Percentiles rank a stretch among this genome's conserved stretches.
Evolutionary conservation across 2,797 vertebrate genomes (phyloP).

Genomic region (Lagocephalus sceleratus): DNA sequence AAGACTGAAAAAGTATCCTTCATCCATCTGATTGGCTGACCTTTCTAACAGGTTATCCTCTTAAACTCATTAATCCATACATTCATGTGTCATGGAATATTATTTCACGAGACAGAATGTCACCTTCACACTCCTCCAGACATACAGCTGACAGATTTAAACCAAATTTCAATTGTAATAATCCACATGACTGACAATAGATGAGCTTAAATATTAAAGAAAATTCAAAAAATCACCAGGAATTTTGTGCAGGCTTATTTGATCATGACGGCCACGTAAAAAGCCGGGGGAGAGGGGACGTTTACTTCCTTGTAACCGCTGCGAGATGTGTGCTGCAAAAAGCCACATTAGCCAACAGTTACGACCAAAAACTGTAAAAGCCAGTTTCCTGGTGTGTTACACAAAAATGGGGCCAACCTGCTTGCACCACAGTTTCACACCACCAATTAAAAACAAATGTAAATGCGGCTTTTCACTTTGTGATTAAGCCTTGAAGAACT

Average conservation of each 20-base stretch:
- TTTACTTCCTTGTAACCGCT: no score
- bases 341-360: no score
- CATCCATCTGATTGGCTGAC: conserved; percentile 64
- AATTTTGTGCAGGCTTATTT: no score
- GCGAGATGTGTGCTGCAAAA: no score
- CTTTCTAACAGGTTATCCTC: conserved; percentile 66
- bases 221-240: no score
- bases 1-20: conserved; percentile 49
- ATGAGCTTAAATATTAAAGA: background rate
- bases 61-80: conserved; percentile 74
- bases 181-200: background rate
- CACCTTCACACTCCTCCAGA: conserved; percentile 23
- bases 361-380: no score
- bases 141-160: background rate
- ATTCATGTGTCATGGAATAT: conserved; percentile 65
- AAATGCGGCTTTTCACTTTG: background rate
- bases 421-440: background rate
- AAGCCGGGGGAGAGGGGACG: no score
- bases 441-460: background rate
- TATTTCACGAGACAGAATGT: conserved; percentile 23
- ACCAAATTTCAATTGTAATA: no score
- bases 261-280: no score
- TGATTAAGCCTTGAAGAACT: background rate
- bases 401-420: no score
- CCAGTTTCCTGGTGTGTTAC: no score